A percentile compares a stretch with the other conserved stretches of the same genome.
These are phyloP conservation scores for Pygoscelis antarcticus DNA, from an alignment of 2,113 vertebrate species.

Conservation along the genomic window DNA sequence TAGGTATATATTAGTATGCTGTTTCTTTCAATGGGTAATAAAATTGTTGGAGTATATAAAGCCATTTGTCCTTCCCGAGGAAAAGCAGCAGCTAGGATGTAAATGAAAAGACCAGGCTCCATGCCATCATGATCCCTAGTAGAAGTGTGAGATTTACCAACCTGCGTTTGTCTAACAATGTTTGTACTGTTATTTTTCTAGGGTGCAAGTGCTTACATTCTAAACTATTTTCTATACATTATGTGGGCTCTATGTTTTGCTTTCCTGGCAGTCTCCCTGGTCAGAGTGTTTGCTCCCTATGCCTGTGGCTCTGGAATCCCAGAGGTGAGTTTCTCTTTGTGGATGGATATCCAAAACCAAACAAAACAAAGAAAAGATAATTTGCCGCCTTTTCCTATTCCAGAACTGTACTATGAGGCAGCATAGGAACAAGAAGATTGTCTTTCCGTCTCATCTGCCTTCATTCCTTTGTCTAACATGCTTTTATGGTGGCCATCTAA, in stretches of 20 bases:
- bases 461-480: background rate
- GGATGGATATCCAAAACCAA: background rate
- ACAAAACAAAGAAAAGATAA: background rate
- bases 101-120: background rate
- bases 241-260: constrained; percentile 93
- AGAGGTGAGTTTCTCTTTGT: constrained; percentile 81
- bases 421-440: background rate
- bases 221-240: constrained; percentile 96
- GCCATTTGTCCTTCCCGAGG: background rate
- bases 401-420: background rate
- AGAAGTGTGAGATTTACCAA: background rate
- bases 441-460: background rate
- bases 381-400: background rate
- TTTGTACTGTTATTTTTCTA: constrained; percentile 68
- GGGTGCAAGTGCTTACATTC: constrained; percentile 91
- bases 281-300: constrained; percentile 95
- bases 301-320: constrained; percentile 98
- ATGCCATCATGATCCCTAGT: background rate
- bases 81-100: background rate
- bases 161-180: background rate
- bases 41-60: background rate
- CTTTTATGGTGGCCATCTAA: background rate
- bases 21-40: background rate
- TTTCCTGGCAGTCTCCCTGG: constrained; percentile 94
- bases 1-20: background rate